Conservation (phyloP, 2,797 vertebrate species). For the Odontamblyopus lacepedii region DNA sequence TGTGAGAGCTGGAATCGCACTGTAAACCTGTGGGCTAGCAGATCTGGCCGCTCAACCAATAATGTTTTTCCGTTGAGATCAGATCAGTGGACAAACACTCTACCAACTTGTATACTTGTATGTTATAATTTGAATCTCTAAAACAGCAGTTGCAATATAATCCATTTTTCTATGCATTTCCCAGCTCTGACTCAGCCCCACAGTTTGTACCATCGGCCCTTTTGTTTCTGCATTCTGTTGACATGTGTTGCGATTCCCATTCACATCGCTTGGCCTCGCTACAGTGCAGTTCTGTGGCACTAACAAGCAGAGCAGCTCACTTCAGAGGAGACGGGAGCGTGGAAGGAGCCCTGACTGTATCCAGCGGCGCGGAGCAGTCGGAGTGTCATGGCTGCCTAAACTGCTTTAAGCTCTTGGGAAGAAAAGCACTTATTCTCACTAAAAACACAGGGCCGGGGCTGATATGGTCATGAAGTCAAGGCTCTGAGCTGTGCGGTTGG, state of each 20-base stretch:
- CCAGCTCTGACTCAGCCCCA: background rate
- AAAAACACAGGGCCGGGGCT: background rate
- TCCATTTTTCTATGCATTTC: too few relatives aligned
- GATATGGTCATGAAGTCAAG: background rate
- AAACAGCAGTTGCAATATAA: too few relatives aligned
- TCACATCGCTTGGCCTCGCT: background rate
- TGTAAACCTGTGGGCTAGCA: too few relatives aligned
- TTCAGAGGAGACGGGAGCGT: conserved; percentile 22
- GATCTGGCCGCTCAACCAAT: too few relatives aligned
- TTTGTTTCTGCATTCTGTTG: background rate
- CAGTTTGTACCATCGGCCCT: background rate
- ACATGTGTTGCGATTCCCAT: background rate
- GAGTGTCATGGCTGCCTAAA: conserved; percentile 28
- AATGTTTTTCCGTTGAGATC: too few relatives aligned
- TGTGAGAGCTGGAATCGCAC: too few relatives aligned
- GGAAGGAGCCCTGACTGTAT: conserved; percentile 23
- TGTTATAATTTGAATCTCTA: too few relatives aligned
- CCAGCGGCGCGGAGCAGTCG: conserved; percentile 19
- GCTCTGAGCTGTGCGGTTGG: background rate
- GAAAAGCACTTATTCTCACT: conserved; percentile 10
- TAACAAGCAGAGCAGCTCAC: conserved; percentile 8
- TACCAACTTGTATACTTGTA: too few relatives aligned
- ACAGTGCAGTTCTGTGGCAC: conserved; percentile 7
- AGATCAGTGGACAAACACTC: too few relatives aligned
- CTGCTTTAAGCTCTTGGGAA: conserved; percentile 13